Evolutionary conservation across 2,888 invertebrate species (phyloP).

Genomic region (Oeneis ivallda): DNA sequence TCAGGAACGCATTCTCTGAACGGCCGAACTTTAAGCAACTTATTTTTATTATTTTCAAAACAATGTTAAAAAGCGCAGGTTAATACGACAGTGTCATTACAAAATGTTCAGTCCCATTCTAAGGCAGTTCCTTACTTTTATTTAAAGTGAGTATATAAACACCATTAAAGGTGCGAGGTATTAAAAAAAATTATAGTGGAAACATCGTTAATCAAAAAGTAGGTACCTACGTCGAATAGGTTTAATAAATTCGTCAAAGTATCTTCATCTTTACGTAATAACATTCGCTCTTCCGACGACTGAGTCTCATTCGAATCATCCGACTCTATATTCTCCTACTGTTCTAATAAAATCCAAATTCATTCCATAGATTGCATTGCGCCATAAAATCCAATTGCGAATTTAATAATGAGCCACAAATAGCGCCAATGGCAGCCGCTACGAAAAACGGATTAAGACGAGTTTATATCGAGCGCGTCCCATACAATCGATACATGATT

Average conservation of each 20-base stretch:
- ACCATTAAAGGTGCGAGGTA: no score
- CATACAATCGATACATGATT: no score
- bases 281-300: slow-evolving; percentile 7
- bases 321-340: background rate
- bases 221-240: slow-evolving; percentile 17
- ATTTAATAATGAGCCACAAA: slow-evolving; percentile 25
- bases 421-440: slow-evolving; percentile 12
- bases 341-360: slow-evolving; percentile 7
- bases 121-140: no score
- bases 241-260: slow-evolving; percentile 16
- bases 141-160: no score
- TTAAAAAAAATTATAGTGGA: background rate
- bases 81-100: no score
- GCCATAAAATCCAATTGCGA: slow-evolving; percentile 14
- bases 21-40: no score
- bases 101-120: no score
- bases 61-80: no score
- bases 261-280: slow-evolving; percentile 16
- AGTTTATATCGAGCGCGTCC: no score
- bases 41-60: no score
- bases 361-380: slow-evolving; percentile 11
- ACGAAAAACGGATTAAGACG: slow-evolving; percentile 7
- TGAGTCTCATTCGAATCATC: background rate
- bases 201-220: slow-evolving; percentile 3
- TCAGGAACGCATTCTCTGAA: no score